Base-by-base conservation (phyloP, 2,888 invertebrate species). In the Tipula lateralis region DNA sequence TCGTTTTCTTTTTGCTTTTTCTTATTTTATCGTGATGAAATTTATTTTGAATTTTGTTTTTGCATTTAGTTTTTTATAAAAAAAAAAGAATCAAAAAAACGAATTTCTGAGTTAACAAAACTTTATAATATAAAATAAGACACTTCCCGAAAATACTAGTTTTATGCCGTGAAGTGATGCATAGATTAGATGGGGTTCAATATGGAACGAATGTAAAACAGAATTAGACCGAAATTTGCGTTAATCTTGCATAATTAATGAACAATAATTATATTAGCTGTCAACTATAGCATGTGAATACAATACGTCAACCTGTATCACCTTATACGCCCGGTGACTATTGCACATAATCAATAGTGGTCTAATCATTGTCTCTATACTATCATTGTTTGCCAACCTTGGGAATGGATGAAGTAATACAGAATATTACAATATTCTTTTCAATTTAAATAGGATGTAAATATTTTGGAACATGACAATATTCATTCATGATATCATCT, bases 1-100 rank as follows among this genome's bases (percentile, higher is more conserved):
- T 66, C 66, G 66, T 66, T 66, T 66, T 66, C 66, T 66, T 66
- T 30, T 84, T 13, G 32, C 32, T 80, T 24, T 84, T 83, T 84
- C 44, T 84, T 82, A 39, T 36, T 36, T 81, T 66, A 82, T 16
- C 66, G 66, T 66, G 66, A 24, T 66, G 24, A 66, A 66, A 19
- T 19, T 66, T 24, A 24, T 66, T 66, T 66, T 19, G 24, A 66
- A 24, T 66, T 66, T 12, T 50, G n/a, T 66, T 50, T 66, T 66
- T 66, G 66, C 66, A 66, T 66, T 66, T 4, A 9, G 19, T 12
- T 50, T 50, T 50, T 50, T 19, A 19, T 50, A 50, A 50, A 39
- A 39, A 39, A 39, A 9, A 32, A 39, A 39, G 39, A 6, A 39
- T 50, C 50, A 50, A 50, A 16, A 44, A 66, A 66, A 66, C 66